Evolutionary conservation across 2,113 vertebrate genomes (phyloP), one percentile per base, ranked within the genome.

Genomic region (Ia io): DNA sequence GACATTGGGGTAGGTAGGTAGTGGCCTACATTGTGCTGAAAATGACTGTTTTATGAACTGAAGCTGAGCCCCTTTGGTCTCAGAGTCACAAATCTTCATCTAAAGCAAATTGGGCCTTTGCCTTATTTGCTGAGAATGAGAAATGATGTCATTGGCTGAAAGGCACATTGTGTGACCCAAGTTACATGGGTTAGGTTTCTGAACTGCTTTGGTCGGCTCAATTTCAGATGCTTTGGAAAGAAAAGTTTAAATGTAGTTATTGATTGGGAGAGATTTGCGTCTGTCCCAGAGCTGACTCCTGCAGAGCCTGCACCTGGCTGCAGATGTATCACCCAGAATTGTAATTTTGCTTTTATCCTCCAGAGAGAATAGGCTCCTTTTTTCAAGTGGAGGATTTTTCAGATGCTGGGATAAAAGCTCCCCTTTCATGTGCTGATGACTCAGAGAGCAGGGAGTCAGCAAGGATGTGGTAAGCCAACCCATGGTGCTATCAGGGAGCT

Each of bases 391-490:
- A 95, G 12, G n/a, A n/a, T 90, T 93, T 95, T 96, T 65, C 69
- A 92, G 80, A 88, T 70, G 88, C 82, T 32, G 63, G 88, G 69
- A 95, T 96, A n/a, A 97, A 97, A 93, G 90, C 35, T 95, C 37
- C 18, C 6, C 35, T 97, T 97, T 97, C 88, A 84, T 85, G 56
- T 93, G 37, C 1, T 1, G 65, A 74, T 96, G 89, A 96, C 77
- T 93, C 82, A 95, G 93, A 87, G 71, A 96, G 56, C 91, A 49
- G 23, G 51, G 74, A 93, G 74, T 88, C 86, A 94, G 92, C 88
- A 73, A 86, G 88, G 69, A 74, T 88, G 63, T 12, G 76, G 63
- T 14, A 63, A 80, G 53, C 63, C 9, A 20, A 87, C 59, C 71
- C 79, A 67, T 30, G 83, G 42, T 74, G 90, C 61, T 51, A 8